Evolutionary conservation across 2,113 vertebrate species (phyloP), one percentile per base, ranked within the genome.

Genomic region (Ictalurus punctatus): DNA sequence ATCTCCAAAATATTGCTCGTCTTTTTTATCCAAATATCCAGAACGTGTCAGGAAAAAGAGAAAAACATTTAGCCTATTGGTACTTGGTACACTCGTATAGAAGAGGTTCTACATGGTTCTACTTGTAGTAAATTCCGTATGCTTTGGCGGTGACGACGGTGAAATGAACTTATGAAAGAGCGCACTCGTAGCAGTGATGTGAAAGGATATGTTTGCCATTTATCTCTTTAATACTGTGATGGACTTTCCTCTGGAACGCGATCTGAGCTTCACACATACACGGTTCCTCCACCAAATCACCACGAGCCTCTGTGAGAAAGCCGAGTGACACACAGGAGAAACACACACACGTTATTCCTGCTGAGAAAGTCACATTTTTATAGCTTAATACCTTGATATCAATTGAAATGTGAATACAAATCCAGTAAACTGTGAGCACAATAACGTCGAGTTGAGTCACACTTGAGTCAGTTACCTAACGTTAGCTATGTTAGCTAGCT

Each of bases 191-290:
- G 12, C 25, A 44, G 63, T 44, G 52, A 84, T 19, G 59, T 89
- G 95, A 94, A 99, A 99, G 97, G 98, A 99, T 99, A 99, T 99
- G 91, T 95, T 96, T 98, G 91, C 91, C 92, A 86, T 94, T 96
- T 86, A 99, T 94, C 87, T 96, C 95, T 92, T 97, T 95, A 37
- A 99, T 95, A 34, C 86, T 94, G 0, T 95, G 96, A 87, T 96
- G 96, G 87, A 98, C 95, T 5, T 96, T 97, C 73, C 94, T 95
- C 94, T 98, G 97, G 94, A 99, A 97, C 0, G 94, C 94, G 91
- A 97, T 92, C 44, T 98, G 96, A 90, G 97, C 97, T 93, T 97
- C 96, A 93, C 98, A 99, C 86, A 97, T 97, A 93, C 98, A 99
- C 25, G 96, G 94, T 7, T 98, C 96, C 87, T 94, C 92, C 40